phyloP scores from a whole-genome alignment of 2,888 invertebrate genomes.

The Melolontha melolontha region DNA sequence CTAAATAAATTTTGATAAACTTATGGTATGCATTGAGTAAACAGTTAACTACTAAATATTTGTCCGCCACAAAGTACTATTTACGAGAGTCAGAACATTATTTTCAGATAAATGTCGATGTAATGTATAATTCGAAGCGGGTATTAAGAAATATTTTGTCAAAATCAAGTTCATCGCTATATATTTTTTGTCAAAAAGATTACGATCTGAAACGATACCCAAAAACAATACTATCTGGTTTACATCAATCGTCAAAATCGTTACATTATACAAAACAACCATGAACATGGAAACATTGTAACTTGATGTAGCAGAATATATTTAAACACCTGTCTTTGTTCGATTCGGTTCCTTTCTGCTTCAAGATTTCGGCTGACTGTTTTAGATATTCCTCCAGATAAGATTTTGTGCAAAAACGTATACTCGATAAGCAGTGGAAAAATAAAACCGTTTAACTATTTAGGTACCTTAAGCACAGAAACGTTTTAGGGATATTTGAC shows the following conservation, averaged over 20 bases:
- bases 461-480: constrained; percentile 29
- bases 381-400: constrained; percentile 48
- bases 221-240: constrained; percentile 52
- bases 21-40: too few relatives aligned
- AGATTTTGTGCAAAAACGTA: constrained; percentile 44
- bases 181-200: constrained; percentile 47
- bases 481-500: constrained; percentile 43
- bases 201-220: constrained; percentile 48
- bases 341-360: constrained; percentile 18
- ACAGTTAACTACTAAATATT: too few relatives aligned
- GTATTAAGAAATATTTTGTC: constrained; percentile 44
- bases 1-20: too few relatives aligned
- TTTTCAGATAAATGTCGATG: constrained; percentile 3
- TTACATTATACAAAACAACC: constrained; percentile 52
- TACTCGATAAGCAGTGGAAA: background rate
- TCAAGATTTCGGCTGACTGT: constrained; percentile 38
- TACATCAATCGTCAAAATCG: constrained; percentile 51
- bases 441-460: constrained; percentile 16
- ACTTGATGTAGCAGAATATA: constrained; percentile 47
- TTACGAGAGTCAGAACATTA: constrained; percentile 6
- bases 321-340: constrained; percentile 50
- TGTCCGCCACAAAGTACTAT: background rate
- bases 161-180: constrained; percentile 30
- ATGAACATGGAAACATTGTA: constrained; percentile 52
- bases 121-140: background rate